Evolutionary conservation across 2,888 invertebrate species (phyloP), one percentile per base, ranked within the genome.

Genomic region (Polymixis flavicincta): DNA sequence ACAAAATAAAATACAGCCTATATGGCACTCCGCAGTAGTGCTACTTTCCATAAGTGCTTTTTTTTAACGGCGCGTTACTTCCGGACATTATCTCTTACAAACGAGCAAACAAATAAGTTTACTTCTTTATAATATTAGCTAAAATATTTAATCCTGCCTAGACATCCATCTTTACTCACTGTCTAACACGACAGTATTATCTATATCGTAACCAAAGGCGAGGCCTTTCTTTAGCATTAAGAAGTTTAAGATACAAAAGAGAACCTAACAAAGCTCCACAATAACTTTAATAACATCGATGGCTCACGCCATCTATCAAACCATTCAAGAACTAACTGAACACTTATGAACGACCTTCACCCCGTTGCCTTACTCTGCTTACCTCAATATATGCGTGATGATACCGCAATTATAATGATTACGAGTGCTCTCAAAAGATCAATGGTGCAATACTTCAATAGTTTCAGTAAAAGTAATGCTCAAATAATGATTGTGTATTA

Each of bases 401-500:
- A 84, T 82, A 86, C 81, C 65, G 82, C 79, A 85, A 77, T 83
- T 55, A 78, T 74, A 78, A 63, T 73, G 63, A 83, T 81, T 84
- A 80, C 73, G 84, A 77, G 0, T 80, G 71, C 69, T 67, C 75
- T 77, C 82, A 75, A 83, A 83, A 74, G 63, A 66, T 74, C 37
- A 73, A 45, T 77, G 66, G 66, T 85, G 85, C 59, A 82, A 83
- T 82, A 28, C 28, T 71, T 71, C 71, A 73, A 83, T 83, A 68
- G 66, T 80, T 85, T 83, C 74, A 77, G 82, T 74, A 76, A 84
- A 71, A 81, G 76, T 85, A 71, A 85, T 81, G 70, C 63, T 71
- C 75, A 57, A 61, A 74, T 83, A 76, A 82, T 74, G 55, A 74
- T 68, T 71, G 55, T 71, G 71, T 61, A 76, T 72, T 72, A 70